These are phyloP conservation scores for Solea solea DNA, from an alignment of 2,113 vertebrate genomes.

Conservation along the genomic window DNA sequence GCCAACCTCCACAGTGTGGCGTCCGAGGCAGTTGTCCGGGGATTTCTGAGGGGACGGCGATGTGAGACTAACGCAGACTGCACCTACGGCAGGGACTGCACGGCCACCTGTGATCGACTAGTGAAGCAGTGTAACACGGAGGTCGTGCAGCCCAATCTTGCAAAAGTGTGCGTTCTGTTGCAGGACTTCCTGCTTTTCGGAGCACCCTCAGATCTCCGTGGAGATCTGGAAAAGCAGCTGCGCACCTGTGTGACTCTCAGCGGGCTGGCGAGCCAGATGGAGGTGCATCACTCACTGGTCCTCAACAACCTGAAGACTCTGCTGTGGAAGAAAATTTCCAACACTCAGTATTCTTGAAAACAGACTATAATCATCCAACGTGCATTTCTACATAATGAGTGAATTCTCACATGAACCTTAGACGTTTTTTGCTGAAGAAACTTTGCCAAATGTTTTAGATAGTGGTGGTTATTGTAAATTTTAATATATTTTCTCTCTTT, in stretches of 20 bases:
- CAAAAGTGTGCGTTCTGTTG: slow-evolving; percentile 91
- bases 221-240: slow-evolving; percentile 91
- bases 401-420: slow-evolving; percentile 1
- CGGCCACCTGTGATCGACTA: slow-evolving; percentile 90
- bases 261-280: slow-evolving; percentile 94
- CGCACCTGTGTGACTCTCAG: slow-evolving; percentile 94
- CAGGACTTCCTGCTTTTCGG: slow-evolving; percentile 91
- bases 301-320: slow-evolving; percentile 96
- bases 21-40: slow-evolving; percentile 86
- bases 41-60: slow-evolving; percentile 87
- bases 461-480: slow-evolving; percentile 14
- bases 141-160: slow-evolving; percentile 93
- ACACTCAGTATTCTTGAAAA: slow-evolving; percentile 92
- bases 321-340: slow-evolving; percentile 95
- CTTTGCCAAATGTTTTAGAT: slow-evolving; percentile 24
- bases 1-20: slow-evolving; percentile 90
- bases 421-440: not conserved
- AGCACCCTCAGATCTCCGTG: slow-evolving; percentile 83
- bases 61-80: slow-evolving; percentile 93
- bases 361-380: not conserved
- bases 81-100: slow-evolving; percentile 91
- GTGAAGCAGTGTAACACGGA: slow-evolving; percentile 93
- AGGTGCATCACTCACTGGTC: slow-evolving; percentile 94
- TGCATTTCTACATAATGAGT: not conserved
- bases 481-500: slow-evolving; percentile 19